A percentile compares a stretch with the other conserved stretches of the same genome.
phyloP scores from a whole-genome alignment of 2,797 vertebrate species.

The Chiloscyllium punctatum region DNA sequence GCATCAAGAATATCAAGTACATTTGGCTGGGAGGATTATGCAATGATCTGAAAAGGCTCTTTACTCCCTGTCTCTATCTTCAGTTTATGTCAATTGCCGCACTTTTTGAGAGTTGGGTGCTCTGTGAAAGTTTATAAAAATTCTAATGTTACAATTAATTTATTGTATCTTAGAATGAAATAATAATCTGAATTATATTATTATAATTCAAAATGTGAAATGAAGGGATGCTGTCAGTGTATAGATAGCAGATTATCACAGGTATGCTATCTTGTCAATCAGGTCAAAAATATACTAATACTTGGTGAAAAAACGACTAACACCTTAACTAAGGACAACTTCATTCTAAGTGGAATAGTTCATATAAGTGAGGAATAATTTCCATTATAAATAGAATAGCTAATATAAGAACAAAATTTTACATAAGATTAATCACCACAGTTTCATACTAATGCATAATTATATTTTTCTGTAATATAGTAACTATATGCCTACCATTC shows the following conservation, averaged over 20 bases:
- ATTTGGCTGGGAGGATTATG: constrained; percentile 22
- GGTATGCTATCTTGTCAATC: background rate
- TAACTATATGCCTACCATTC: background rate
- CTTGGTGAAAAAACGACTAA: background rate
- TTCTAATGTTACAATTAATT: constrained; percentile 10
- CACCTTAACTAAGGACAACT: background rate
- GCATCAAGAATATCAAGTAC: constrained; percentile 22
- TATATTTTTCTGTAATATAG: background rate
- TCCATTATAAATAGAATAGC: background rate
- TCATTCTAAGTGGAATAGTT: background rate
- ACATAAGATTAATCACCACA: background rate
- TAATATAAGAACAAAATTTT: background rate
- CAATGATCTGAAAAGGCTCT: constrained; percentile 4
- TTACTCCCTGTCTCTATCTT: background rate
- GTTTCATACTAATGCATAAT: background rate
- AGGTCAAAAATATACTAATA: background rate
- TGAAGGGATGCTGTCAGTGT: background rate
- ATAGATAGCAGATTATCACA: background rate
- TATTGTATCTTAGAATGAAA: background rate
- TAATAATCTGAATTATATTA: background rate
- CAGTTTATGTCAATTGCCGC: constrained; percentile 18
- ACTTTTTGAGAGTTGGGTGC: background rate
- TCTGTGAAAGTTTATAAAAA: constrained; percentile 9
- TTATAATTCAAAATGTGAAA: background rate
- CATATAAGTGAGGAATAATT: background rate